Evolutionary conservation across 2,797 vertebrate genomes (phyloP), one percentile per base, ranked within the genome.

Genomic region (Falco rusticolus): DNA sequence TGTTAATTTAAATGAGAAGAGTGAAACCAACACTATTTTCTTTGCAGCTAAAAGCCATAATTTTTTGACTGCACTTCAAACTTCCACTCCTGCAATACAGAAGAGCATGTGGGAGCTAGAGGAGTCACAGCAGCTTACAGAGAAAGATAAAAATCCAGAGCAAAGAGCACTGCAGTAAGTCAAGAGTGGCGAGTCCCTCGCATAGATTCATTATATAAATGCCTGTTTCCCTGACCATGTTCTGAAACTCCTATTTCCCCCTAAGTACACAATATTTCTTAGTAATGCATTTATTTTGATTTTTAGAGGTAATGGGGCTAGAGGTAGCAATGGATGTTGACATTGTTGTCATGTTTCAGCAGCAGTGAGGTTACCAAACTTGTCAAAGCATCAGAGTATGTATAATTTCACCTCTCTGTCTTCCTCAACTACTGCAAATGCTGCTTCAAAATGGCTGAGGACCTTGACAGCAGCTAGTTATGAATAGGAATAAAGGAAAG

Each of bases 401-500:
- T 50, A 87, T 75, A 84, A 97, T 91, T 87, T 89, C 88, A 96
- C 84, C 64, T 28, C 33, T 83, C 53, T 90, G 50, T 63, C 84
- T 89, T 81, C 33, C 29, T 60, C 89, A 94, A 63, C 87, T 87
- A 50, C 64, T 63, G 69, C 34, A 71, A 86, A 92, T 70, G 54
- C 47, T 29, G 66, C 80, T 95, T 91, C 81, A 91, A 89, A 97
- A 96, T 92, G 77, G 91, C 79, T 68, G 33, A 97, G 57, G n/a
- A 86, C 48, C 70, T 93, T 93, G 50, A 33, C 77, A 84, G 80
- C 37, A 93, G 79, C 53, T 89, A 93, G 79, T 87, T 95, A 92
- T 87, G 77, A 96, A 94, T 80, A 97, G 47, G 76, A 96, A 95
- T 63, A 84, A 95, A 48, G 37, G 72, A 89, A 83, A 93, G 68